A percentile compares a stretch with the other conserved stretches of the same genome.
These are phyloP conservation scores for Bradypus variegatus DNA, from an alignment of 2,797 vertebrate genomes.

Conservation along the genomic window DNA sequence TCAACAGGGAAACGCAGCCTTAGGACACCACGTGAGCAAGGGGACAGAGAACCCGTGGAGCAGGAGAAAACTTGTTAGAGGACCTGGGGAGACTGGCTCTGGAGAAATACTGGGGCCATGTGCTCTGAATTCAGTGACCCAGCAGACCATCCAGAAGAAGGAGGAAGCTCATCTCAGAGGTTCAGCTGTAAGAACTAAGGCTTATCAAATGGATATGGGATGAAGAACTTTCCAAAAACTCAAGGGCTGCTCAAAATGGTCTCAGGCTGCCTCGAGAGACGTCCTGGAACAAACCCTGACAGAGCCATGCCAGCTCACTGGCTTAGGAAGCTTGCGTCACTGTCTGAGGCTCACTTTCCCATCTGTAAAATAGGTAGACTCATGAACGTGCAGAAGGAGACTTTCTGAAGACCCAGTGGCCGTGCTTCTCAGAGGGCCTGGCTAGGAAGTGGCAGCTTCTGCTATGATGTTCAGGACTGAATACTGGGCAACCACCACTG, in stretches of 20 bases:
- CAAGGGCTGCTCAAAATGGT: background rate
- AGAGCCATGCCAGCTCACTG: background rate
- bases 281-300: background rate
- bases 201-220: background rate
- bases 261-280: background rate
- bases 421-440: background rate
- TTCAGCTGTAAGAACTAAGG: background rate
- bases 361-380: background rate
- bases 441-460: background rate
- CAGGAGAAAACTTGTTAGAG: background rate
- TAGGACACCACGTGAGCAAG: fast-evolving
- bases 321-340: background rate
- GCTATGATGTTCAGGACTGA: background rate
- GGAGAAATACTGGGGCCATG: background rate
- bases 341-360: background rate
- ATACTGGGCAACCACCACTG: no score
- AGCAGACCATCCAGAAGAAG: background rate
- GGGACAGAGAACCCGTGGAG: background rate
- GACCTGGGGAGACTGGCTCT: background rate
- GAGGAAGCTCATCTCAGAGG: background rate
- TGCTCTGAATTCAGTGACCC: background rate
- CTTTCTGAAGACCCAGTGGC: background rate
- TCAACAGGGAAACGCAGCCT: background rate
- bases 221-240: background rate
- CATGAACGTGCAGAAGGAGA: background rate